Evolutionary conservation across 2,888 invertebrate genomes (phyloP).

Genomic region (Podabrus alpinus): DNA sequence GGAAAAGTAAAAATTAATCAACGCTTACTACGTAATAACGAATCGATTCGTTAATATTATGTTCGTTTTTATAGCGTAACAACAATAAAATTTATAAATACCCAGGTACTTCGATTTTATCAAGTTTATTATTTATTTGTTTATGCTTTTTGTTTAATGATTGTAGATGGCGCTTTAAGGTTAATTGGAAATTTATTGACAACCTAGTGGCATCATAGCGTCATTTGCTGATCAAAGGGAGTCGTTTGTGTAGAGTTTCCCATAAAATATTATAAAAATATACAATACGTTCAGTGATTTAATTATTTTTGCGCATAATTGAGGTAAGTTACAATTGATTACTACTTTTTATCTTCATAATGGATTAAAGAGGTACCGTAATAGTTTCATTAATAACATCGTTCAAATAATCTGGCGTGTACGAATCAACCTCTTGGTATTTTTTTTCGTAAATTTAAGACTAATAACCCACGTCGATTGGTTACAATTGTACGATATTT

Average conservation of each 20-base stretch:
- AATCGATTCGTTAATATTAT: too few species aligned
- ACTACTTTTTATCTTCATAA: not conserved
- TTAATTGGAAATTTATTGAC: not conserved
- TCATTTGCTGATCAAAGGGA: not conserved
- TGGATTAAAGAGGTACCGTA: not conserved
- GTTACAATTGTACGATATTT: not conserved
- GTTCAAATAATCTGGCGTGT: slow-evolving; percentile 1
- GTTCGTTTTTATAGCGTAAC: not conserved
- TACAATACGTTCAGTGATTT: not conserved
- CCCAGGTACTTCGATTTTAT: not conserved
- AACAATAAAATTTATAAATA: not conserved
- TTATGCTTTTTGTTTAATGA: not conserved
- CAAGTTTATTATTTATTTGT: not conserved
- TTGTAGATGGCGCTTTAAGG: not conserved
- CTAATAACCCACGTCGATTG: slow-evolving; percentile 7
- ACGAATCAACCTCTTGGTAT: slow-evolving; percentile 21
- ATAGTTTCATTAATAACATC: not conserved
- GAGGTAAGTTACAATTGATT: not conserved
- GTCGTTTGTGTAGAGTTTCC: not conserved
- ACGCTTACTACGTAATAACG: too few species aligned
- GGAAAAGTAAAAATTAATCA: too few species aligned
- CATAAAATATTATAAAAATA: not conserved
- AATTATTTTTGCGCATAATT: not conserved
- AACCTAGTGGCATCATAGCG: not conserved
- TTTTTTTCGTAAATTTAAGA: slow-evolving; percentile 3